A percentile compares a stretch with the other conserved stretches of the same genome.
Conservation (phyloP, 2,113 vertebrate genomes). For the Charadrius vociferus region DNA sequence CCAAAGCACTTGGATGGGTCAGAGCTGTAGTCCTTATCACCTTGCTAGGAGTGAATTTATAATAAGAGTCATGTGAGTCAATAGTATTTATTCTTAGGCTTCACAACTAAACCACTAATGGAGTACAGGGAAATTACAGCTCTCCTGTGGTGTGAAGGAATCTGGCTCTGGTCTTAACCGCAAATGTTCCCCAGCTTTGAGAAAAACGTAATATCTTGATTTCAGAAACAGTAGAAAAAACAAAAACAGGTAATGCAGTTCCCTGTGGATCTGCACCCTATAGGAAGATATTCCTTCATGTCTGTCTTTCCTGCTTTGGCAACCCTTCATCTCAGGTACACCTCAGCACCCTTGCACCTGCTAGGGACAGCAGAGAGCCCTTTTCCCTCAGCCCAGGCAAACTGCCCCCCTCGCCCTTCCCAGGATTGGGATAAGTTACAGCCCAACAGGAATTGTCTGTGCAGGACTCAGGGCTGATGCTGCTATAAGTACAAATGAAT, state of each 20-base stretch:
- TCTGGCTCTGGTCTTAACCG: not conserved
- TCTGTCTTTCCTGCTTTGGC: not conserved
- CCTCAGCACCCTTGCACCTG: not conserved
- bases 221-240: not conserved
- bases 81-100: conserved; percentile 48
- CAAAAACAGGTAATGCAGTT: not conserved
- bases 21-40: conserved; percentile 1
- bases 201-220: not conserved
- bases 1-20: not conserved
- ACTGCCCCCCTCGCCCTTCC: not conserved
- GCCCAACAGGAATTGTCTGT: not conserved
- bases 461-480: not conserved
- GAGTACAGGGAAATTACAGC: conserved; percentile 2
- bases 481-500: not conserved
- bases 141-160: not conserved
- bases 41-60: conserved; percentile 21
- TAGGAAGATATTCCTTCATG: not conserved
- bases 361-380: not conserved
- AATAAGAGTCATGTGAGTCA: not conserved
- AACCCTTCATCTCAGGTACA: fast-evolving
- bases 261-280: not conserved
- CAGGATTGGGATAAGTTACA: not conserved
- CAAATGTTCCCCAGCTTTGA: not conserved
- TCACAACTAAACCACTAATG: conserved; percentile 33
- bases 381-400: not conserved